A percentile compares a stretch with the other conserved stretches of the same genome.
These are phyloP conservation scores for Stenichneumon culpator DNA, from an alignment of 2,888 invertebrate genomes.

Conservation along the genomic window DNA sequence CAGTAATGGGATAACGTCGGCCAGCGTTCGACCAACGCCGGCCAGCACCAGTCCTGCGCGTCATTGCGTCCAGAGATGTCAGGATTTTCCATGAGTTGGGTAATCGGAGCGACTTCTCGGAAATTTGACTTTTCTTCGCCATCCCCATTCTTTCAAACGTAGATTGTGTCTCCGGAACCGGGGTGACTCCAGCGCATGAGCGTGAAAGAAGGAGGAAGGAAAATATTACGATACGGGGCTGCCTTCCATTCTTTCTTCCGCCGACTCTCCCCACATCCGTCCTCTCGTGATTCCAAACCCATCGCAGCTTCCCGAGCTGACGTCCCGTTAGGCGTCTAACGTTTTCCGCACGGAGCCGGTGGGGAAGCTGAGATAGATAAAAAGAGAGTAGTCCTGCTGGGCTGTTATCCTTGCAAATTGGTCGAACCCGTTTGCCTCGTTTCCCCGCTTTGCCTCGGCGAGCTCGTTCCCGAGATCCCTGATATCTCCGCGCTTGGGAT, in stretches of 20 bases:
- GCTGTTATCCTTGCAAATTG: constrained; percentile 69
- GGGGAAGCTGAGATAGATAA: constrained; percentile 35
- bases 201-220: constrained; percentile 22
- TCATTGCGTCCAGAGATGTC: too few species aligned
- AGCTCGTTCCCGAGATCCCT: constrained; percentile 46
- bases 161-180: background rate
- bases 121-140: background rate
- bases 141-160: background rate
- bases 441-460: constrained; percentile 42
- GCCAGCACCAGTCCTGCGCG: too few species aligned
- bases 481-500: constrained; percentile 34
- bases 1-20: too few species aligned
- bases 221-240: constrained; percentile 13
- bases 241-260: constrained; percentile 28
- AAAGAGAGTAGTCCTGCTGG: constrained; percentile 43
- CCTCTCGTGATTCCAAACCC: constrained; percentile 62
- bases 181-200: constrained; percentile 7
- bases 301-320: constrained; percentile 48
- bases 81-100: background rate
- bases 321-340: constrained; percentile 54
- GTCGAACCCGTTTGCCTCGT: constrained; percentile 44
- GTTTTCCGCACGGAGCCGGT: constrained; percentile 30
- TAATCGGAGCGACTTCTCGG: background rate
- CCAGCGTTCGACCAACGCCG: too few species aligned
- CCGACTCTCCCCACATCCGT: constrained; percentile 62